Percentiles rank a stretch among this genome's conserved stretches.
Conservation (phyloP, 2,888 invertebrate genomes). For the Willowsia nigromaculata region DNA sequence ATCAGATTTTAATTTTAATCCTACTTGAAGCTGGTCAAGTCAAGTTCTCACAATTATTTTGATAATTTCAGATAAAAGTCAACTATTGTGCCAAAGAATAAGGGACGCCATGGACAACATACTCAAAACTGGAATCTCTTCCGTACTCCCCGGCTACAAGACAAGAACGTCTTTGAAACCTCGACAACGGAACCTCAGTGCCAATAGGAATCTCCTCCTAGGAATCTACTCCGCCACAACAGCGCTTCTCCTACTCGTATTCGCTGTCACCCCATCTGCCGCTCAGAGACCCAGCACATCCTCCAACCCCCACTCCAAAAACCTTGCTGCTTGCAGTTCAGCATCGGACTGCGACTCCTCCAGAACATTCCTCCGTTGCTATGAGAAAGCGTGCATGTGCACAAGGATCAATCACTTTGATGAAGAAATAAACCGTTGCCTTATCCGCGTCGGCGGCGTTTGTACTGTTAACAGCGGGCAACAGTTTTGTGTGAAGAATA, state of each 20-base stretch:
- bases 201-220: background rate
- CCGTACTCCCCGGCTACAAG: background rate
- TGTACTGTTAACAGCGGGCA: constrained; percentile 37
- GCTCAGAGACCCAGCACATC: background rate
- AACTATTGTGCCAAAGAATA: background rate
- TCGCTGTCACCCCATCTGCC: background rate
- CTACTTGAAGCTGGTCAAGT: too few relatives aligned
- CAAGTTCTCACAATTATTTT: too few relatives aligned
- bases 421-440: constrained; percentile 55
- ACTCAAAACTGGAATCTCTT: background rate
- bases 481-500: constrained; percentile 57
- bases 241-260: background rate
- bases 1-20: too few relatives aligned
- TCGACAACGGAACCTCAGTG: background rate
- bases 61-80: background rate
- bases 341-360: constrained; percentile 37
- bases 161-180: background rate
- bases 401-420: constrained; percentile 48
- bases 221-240: background rate
- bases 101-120: background rate
- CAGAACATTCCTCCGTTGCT: constrained; percentile 45
- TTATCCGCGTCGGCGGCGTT: constrained; percentile 43
- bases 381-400: constrained; percentile 45
- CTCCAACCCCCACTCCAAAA: background rate
- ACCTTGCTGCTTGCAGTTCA: background rate